Evolutionary conservation across 2,888 invertebrate species (phyloP).

Genomic region (Polyommatus iphigenia): DNA sequence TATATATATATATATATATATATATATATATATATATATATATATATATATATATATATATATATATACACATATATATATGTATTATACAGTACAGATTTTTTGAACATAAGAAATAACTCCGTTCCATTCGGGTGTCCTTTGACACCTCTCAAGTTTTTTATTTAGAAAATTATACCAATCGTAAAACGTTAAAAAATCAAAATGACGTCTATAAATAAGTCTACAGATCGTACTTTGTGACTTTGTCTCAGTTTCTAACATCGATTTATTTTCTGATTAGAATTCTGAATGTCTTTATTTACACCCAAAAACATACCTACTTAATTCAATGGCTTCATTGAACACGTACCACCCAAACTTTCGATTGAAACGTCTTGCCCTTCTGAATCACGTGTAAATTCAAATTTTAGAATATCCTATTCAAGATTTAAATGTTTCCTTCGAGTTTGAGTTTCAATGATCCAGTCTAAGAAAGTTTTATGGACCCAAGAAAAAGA

Average conservation of each 20-base stretch:
- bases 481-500: neutral
- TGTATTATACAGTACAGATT: too few species aligned
- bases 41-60: too few species aligned
- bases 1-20: too few species aligned
- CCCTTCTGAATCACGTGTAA: neutral
- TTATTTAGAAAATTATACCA: too few species aligned
- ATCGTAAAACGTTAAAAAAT: too few species aligned
- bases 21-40: too few species aligned
- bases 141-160: too few species aligned
- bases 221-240: neutral
- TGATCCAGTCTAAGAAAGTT: neutral
- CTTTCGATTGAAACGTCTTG: neutral
- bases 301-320: neutral
- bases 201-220: neutral
- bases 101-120: too few species aligned
- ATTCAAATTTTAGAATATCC: neutral
- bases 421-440: neutral
- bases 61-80: too few species aligned
- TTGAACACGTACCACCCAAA: neutral
- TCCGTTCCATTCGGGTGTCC: too few species aligned
- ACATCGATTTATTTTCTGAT: neutral
- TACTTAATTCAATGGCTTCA: neutral
- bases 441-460: neutral
- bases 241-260: neutral
- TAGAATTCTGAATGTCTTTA: neutral